Evolutionary conservation across 1,140 invertebrate genomes (phyloP), one percentile per base, ranked within the genome.

Genomic region (Eriosoma lanigerum): DNA sequence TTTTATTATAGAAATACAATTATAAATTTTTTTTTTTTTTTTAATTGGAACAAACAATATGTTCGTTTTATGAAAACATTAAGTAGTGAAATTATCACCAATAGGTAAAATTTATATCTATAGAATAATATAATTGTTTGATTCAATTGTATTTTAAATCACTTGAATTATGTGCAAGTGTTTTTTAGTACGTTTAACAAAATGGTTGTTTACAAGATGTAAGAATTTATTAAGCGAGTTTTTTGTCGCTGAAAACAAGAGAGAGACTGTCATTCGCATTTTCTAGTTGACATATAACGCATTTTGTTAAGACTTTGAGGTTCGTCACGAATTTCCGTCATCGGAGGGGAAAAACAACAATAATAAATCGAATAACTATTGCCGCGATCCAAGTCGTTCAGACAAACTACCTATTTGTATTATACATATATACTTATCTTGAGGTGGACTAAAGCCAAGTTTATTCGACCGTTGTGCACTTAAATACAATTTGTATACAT

Each of bases 331-430:
- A 29, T 64, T 32, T 38, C 19, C 29, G 29, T 19, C 32, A 29
- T 64, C 19, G 29, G 21, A 64, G 29, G 56, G 26, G 17, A 62
- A 60, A 60, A 64, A 64, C 60, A 64, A 64, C 32, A 64, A 64
- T 64, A 64, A 64, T 64, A 64, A 64, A 64, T 64, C 60, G 60
- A 64, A 64, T 64, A 64, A 32, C 60, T 29, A 64, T 32, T 32
- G 29, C 32, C 60, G 32, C 29, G 1, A 64, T 32, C 26, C 17
- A 32, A 32, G 32, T 64, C 60, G 60, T 64, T 64, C 60, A 15
- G 29, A 26, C 8, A 32, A 38, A 64, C 19, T n/a, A 64, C n/a
- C n/a, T n/a, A n/a, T n/a, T n/a, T n/a, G n/a, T n/a, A n/a, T n/a
- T n/a, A n/a, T n/a, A n/a, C n/a, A n/a, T n/a, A n/a, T n/a, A n/a